Evolutionary conservation across 2,113 vertebrate genomes (phyloP), one percentile per base, ranked within the genome.

Genomic region (Protobothrops mucrosquamatus): DNA sequence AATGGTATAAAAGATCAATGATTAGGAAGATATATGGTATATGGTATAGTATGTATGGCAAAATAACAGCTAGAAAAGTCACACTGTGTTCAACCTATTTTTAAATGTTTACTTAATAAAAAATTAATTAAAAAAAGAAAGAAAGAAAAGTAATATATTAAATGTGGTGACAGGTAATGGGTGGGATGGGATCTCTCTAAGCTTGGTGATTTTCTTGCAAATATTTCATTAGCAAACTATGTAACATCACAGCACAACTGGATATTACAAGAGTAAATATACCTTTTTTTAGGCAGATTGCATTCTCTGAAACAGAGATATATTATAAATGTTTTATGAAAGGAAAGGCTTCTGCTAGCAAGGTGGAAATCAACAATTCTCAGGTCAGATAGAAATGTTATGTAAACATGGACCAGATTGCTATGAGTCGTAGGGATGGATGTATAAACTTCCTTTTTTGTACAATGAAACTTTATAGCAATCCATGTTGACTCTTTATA

Each of bases 121-220:
- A 39, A 39, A 1, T 39, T 39, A 39, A 39, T 39, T 39, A 88
- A 94, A 93, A 92, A 95, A 96, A 96, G 57, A 95, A 96, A 96
- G 57, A 88, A 94, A 93, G 93, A 95, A 95, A 96, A 96, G 57
- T 96, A 96, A 95, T 95, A 91, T 94, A 46, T 95, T 96, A 95
- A 93, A 94, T 93, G 92, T 95, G 94, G 92, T 96, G 95, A 56
- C 89, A 96, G 55, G 88, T 56, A 95, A 69, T 69, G 64, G 64
- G 5, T 69, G 29, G 64, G 29, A 6, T 34, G 29, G n/a, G 64
- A 5, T 69, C 5, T 34, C 5, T 69, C 29, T 69, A n/a, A 34
- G 5, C 5, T 34, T 15, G 64, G 14, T 69, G 29, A 14, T 69
- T 69, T 69, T 34, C 29, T 69, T 69, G 29, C 4, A 69, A 34